Percentiles rank a stretch among this genome's conserved stretches.
Evolutionary conservation across 2,113 vertebrate genomes (phyloP).

Genomic region (Dissostichus mawsoni): DNA sequence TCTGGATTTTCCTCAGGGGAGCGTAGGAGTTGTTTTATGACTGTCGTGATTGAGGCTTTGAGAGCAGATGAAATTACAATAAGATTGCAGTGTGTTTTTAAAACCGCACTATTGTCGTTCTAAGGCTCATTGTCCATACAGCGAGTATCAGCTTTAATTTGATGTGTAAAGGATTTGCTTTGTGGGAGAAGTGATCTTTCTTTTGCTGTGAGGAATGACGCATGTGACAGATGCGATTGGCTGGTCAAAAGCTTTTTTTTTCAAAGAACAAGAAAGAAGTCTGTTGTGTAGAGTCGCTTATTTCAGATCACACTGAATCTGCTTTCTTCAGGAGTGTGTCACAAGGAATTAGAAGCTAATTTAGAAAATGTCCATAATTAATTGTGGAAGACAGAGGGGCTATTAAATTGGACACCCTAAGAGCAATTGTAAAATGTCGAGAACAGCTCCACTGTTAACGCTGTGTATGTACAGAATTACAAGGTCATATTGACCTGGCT

Average conservation of each 20-base stretch:
- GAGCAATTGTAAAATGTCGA: conserved; percentile 61
- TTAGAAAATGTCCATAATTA: conserved; percentile 66
- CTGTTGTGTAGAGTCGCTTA: conserved; percentile 12
- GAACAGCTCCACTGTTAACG: conserved; percentile 25
- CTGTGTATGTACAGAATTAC: conserved; percentile 30
- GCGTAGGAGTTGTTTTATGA: conserved; percentile 44
- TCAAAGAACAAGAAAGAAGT: conserved; percentile 16
- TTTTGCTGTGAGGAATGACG: not conserved
- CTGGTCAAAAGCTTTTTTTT: conserved; percentile 40
- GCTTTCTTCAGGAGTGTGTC: conserved; percentile 52
- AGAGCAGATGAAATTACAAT: conserved; percentile 67
- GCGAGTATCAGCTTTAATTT: conserved; percentile 33
- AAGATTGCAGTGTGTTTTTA: conserved; percentile 29
- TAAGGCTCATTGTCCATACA: conserved; percentile 41
- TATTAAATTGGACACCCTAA: conserved; percentile 62
- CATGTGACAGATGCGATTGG: conserved; percentile 44
- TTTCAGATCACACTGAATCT: conserved; percentile 47
- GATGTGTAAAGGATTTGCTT: conserved; percentile 43
- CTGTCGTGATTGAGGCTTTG: conserved; percentile 51
- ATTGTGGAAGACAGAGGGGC: conserved; percentile 53
- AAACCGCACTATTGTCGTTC: conserved; percentile 22
- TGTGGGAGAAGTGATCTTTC: conserved; percentile 37
- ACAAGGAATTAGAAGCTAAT: conserved; percentile 65
- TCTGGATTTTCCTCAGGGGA: conserved; percentile 41
- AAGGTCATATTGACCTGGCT: conserved; percentile 48